Percentiles rank a stretch among this genome's conserved stretches.
phyloP scores from a whole-genome alignment of 2,888 invertebrate species.

The Vesta saturnalis region DNA sequence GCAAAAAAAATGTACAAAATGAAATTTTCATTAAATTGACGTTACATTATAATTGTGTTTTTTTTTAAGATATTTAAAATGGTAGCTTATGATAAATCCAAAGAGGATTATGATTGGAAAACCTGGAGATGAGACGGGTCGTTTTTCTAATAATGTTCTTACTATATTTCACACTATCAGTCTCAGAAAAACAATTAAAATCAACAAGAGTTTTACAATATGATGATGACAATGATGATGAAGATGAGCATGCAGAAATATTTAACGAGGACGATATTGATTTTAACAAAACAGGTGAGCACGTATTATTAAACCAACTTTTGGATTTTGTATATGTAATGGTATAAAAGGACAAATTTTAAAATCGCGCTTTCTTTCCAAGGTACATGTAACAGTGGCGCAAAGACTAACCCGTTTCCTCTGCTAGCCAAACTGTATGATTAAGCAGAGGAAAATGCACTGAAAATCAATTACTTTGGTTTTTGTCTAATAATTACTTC shows the following conservation, averaged over 20 bases:
- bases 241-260: conserved; percentile 47
- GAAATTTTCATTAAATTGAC: too few relatives aligned
- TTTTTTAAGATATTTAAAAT: conserved; percentile 42
- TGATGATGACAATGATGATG: conserved; percentile 56
- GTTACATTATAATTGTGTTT: neutral
- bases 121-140: conserved; percentile 59
- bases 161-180: conserved; percentile 57
- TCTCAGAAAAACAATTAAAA: conserved; percentile 53
- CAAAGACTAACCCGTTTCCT: too few relatives aligned
- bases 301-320: too few relatives aligned
- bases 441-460: too few relatives aligned
- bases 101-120: conserved; percentile 49
- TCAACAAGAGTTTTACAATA: conserved; percentile 53
- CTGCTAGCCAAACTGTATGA: too few relatives aligned
- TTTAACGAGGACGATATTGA: conserved; percentile 58
- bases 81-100: conserved; percentile 51
- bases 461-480: too few relatives aligned
- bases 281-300: conserved; percentile 60
- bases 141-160: conserved; percentile 54
- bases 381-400: too few relatives aligned
- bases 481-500: too few relatives aligned
- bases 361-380: too few relatives aligned
- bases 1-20: too few relatives aligned
- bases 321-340: too few relatives aligned
- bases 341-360: too few relatives aligned